These are phyloP conservation scores for Temnopleurus reevesii DNA, from an alignment of 53 echinoderm and acorn worm genomes.

Conservation along the genomic window DNA sequence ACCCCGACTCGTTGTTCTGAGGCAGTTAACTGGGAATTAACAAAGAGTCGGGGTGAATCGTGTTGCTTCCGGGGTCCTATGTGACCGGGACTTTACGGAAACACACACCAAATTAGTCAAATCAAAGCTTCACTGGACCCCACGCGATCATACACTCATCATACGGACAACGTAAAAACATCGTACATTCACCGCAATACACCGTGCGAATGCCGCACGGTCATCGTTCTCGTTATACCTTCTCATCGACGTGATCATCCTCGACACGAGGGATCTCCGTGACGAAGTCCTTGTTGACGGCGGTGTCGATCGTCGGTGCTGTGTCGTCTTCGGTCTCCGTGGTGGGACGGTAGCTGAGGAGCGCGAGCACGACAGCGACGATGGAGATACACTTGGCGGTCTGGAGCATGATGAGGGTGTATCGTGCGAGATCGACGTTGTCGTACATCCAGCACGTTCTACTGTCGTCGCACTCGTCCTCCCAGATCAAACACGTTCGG, in stretches of 20 bases:
- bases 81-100: too few species aligned
- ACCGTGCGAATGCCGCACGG: background rate
- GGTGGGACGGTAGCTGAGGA: slow-evolving; percentile 72
- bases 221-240: background rate
- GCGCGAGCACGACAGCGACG: slow-evolving; percentile 61
- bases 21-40: too few species aligned
- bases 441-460: slow-evolving; percentile 89
- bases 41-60: too few species aligned
- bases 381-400: slow-evolving; percentile 65
- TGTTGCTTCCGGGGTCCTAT: too few species aligned
- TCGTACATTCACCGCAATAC: too few species aligned
- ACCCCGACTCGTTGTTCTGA: too few species aligned
- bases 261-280: slow-evolving; percentile 45
- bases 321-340: background rate
- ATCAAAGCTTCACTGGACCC: too few species aligned
- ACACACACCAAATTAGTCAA: too few species aligned
- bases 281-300: slow-evolving; percentile 1
- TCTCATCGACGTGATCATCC: slow-evolving; percentile 1
- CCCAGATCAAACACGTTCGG: slow-evolving; percentile 83
- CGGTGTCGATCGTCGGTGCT: background rate
- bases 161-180: too few species aligned
- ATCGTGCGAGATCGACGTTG: slow-evolving; percentile 70
- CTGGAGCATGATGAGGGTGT: slow-evolving; percentile 68
- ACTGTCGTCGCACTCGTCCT: slow-evolving; percentile 75
- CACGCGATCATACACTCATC: too few species aligned